Base-by-base conservation (phyloP, 1,140 invertebrate genomes). In the Drosophila sp. region DNA sequence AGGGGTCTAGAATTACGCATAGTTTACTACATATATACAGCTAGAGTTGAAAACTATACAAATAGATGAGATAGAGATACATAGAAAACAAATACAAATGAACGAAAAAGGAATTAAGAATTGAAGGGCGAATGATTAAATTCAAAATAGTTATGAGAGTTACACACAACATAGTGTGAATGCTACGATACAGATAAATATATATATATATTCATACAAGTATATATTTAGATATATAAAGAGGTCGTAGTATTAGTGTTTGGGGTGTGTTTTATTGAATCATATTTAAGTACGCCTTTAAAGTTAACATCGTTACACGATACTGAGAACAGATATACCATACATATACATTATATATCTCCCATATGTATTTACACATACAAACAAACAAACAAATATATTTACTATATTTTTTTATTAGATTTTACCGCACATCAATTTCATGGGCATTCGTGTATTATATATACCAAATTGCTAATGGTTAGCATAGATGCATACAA, bases 41-140 rank as follows among this genome's bases (percentile, higher is more conserved):
- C 67, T 72, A 72, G 69, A 66, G 62, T 66, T 66, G 62, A 66
- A 65, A 70, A 61, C 71, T 70, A 62, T 69, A 61, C 29, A 67
- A 73, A 70, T 54, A 36, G 40, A 43, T 25, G 46, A 63, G 69
- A 50, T 27, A 50, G 7, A 21, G n/a, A 48, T 18, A 27, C 25
- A 21, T 21, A 21, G 11, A 9, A 25, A 14, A 45, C 16, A 45
- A 21, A 45, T 63, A 65, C 57, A 58, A 56, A 70, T 18, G 53
- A 0, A 61, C 2, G 14, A 25, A 54, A 0, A 40, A 14, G 36
- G 6, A 14, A 18, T 16, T 7, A n/a, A 45, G 16, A 50, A 51
- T 51, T 7, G 6, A 53, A 32, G 6, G 21, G 21, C 21, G 4
- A 21, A n/a, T n/a, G n/a, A n/a, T n/a, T n/a, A n/a, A n/a, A n/a